A percentile compares a stretch with the other conserved stretches of the same genome.
These are phyloP conservation scores for Trichosurus vulpecula DNA, from an alignment of 2,797 vertebrate genomes.

Conservation along the genomic window DNA sequence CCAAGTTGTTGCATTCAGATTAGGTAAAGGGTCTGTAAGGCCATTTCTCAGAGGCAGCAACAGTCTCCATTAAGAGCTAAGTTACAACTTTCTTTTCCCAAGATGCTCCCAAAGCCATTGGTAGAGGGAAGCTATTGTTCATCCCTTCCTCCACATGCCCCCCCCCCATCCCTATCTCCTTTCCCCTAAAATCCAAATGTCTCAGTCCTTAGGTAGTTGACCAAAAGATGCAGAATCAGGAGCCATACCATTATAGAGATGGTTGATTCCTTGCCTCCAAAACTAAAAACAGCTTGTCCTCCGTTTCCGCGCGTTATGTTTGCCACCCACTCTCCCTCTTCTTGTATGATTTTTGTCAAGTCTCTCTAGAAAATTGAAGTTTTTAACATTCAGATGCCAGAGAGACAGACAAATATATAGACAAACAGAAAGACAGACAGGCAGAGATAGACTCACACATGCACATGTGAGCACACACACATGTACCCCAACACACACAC, in stretches of 20 bases:
- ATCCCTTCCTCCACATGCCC: neutral
- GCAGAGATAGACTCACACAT: neutral
- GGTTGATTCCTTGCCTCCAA: neutral
- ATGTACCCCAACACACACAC: no score
- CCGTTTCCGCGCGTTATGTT: neutral
- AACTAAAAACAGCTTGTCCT: neutral
- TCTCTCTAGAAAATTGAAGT: neutral
- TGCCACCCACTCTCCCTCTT: neutral
- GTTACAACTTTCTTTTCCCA: neutral
- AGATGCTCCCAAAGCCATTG: neutral
- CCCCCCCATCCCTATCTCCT: neutral
- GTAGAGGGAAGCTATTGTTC: neutral
- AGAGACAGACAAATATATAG: neutral
- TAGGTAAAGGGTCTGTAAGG: neutral
- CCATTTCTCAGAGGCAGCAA: neutral
- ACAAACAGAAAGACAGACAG: neutral
- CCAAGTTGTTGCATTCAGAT: neutral
- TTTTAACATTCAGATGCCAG: neutral
- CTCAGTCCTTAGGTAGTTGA: neutral
- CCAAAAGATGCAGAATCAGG: neutral
- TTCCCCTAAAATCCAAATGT: neutral
- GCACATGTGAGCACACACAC: neutral
- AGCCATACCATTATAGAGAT: neutral
- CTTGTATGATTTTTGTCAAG: neutral
- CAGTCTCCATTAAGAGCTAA: neutral